Evolutionary conservation across 2,888 invertebrate genomes (phyloP).

Genomic region (Caradrina clavipalpis): DNA sequence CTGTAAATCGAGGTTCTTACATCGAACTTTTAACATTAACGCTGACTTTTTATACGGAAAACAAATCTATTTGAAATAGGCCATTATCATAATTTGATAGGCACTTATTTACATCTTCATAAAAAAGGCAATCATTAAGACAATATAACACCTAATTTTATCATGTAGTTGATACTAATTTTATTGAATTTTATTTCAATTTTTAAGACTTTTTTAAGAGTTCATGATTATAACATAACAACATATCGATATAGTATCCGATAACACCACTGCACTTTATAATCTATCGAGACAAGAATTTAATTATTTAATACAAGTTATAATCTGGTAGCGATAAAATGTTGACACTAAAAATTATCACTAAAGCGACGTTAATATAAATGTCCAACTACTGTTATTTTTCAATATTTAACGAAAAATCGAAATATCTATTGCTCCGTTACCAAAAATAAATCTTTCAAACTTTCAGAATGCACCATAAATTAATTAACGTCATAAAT

Average conservation of each 20-base stretch:
- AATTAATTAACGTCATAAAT: background rate
- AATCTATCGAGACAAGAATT: constrained; percentile 32
- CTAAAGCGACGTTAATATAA: constrained; percentile 6
- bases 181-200: constrained; percentile 1
- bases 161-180: constrained; percentile 4
- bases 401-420: constrained; percentile 1
- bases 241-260: no score
- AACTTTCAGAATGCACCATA: constrained; percentile 2
- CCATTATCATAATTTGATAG: background rate
- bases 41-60: no score
- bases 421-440: constrained; percentile 10
- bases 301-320: constrained; percentile 12
- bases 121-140: background rate
- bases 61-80: background rate
- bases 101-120: background rate
- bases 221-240: no score
- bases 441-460: background rate
- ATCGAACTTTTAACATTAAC: no score
- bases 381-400: constrained; percentile 22
- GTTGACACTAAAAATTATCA: constrained; percentile 25
- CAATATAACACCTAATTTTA: background rate
- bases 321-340: constrained; percentile 30
- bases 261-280: background rate
- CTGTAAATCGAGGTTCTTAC: no score
- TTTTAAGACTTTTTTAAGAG: no score